Base-by-base conservation (phyloP, 2,113 vertebrate species). In the Siniperca knerii region DNA sequence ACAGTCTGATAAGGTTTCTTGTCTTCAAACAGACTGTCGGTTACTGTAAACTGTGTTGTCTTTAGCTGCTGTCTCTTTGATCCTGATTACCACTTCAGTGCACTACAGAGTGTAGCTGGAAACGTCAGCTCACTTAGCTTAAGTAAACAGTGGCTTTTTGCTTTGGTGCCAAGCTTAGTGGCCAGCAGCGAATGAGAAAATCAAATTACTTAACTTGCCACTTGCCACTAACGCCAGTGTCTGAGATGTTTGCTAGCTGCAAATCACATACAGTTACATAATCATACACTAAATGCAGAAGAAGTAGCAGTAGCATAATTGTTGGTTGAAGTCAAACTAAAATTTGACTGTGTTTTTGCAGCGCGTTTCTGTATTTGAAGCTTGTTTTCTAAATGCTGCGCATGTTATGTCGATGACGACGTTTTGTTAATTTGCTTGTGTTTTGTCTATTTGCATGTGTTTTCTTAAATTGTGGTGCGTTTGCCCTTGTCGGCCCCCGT, bases 61-160 rank as follows among this genome's bases (percentile, higher is more conserved):
- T 84, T 52, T 29, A 46, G 18, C 67, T 61, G 18, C 48, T 1
- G 6, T 67, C 50, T 75, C 75, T 90, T 82, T 87, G 71, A 89
- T 86, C 77, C 71, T 23, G 61, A 70, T 84, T 54, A 57, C 44
- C 79, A 33, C 70, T 54, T 69, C 66, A 46, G 40, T 18, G 62
- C 71, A 21, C 52, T 13, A 52, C 80, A 69, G 67, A 71, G 82
- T 35, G 57, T 33, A 42, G 78, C 82, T 71, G 65, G 33, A 46
- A 80, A 71, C 8, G 16, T 50, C 40, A 6, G 60, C 64, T 78
- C 82, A 40, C 75, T 76, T 75, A 46, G 58, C 83, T 52, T 75
- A 73, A 79, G 72, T 7, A 84, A 88, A 90, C 76, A 57, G 20
- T 20, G 10, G 72, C 77, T 82, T 69, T 57, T 12, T 25, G 76